Base-by-base conservation (phyloP, 2,888 invertebrate species). In the Perdita meconis region DNA sequence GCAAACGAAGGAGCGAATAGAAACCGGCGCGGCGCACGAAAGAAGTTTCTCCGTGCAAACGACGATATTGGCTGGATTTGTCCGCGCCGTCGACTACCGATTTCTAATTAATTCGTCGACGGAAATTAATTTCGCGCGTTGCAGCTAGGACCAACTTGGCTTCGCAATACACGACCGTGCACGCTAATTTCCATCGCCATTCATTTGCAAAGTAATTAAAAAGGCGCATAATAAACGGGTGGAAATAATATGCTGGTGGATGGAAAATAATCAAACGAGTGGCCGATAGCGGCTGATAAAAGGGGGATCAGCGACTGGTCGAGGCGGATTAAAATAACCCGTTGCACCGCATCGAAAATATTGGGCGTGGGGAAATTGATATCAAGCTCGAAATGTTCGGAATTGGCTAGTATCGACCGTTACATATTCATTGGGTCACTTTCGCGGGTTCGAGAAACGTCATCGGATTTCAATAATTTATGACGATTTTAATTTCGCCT, bases 401-500 rank as follows among this genome's bases (percentile, higher is more conserved):
- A 72, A 85, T 85, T 75, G 78, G 81, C 77, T 81, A 76, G 68
- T 69, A 77, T 74, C 74, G 78, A 64, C 72, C 76, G 77, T 84
- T 86, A 78, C 81, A 87, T 87, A 86, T 86, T 86, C 84, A 87
- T 84, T 67, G 69, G 61, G 30, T 72, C 69, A 26, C 61, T 42
- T 22, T 12, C 53, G 51, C 22, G 38, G 56, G 50, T 40, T 59
- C 50, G 53, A 47, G 55, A 63, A 61, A 59, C 55, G 22, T 34
- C 67, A 84, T 85, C 72, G 78, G 72, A 77, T 84, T 87, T 86
- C 84, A 85, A 84, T 86, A 87, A 85, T 86, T 85, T 86, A 87
- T 87, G 76, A 81, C 75, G 60, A 78, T 72, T 78, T 66, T 72
- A 76, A 72, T 77, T 60, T 30, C 55, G 38, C 67, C 44, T 50